These are phyloP conservation scores for Cyanistes caeruleus DNA, from an alignment of 2,113 vertebrate species.

Conservation along the genomic window DNA sequence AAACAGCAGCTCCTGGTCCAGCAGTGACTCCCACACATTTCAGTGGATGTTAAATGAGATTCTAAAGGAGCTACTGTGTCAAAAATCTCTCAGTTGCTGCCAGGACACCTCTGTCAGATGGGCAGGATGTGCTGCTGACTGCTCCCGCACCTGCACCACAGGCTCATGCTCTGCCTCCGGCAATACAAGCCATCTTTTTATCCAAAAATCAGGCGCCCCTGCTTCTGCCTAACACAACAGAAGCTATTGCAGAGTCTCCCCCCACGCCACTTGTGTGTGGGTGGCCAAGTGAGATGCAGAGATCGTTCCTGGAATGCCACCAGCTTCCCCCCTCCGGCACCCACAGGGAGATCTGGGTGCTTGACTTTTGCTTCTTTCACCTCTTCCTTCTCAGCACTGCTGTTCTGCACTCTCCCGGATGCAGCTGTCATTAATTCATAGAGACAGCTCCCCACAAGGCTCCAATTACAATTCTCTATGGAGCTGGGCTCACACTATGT, in stretches of 20 bases:
- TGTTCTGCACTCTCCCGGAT: rapidly evolving
- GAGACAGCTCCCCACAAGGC: neutral
- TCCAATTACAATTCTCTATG: rapidly evolving
- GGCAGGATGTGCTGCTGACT: rapidly evolving
- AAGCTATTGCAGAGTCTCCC: neutral
- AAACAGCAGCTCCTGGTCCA: neutral
- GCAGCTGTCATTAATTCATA: neutral
- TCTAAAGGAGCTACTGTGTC: rapidly evolving
- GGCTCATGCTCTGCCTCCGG: neutral
- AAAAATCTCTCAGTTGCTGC: neutral
- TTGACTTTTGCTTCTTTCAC: rapidly evolving
- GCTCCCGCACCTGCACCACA: neutral
- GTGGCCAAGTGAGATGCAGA: neutral
- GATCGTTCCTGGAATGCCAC: neutral
- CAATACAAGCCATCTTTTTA: neutral
- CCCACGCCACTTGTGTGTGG: neutral
- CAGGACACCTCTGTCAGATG: neutral
- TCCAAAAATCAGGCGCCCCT: neutral
- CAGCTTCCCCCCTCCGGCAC: neutral
- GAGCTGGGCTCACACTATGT: rapidly evolving
- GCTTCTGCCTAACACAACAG: neutral
- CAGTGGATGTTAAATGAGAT: neutral
- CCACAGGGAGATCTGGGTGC: rapidly evolving
- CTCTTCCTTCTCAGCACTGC: rapidly evolving
- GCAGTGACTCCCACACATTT: neutral